Evolutionary conservation across 2,888 invertebrate genomes (phyloP).

Genomic region (Drosophila bunnanda): DNA sequence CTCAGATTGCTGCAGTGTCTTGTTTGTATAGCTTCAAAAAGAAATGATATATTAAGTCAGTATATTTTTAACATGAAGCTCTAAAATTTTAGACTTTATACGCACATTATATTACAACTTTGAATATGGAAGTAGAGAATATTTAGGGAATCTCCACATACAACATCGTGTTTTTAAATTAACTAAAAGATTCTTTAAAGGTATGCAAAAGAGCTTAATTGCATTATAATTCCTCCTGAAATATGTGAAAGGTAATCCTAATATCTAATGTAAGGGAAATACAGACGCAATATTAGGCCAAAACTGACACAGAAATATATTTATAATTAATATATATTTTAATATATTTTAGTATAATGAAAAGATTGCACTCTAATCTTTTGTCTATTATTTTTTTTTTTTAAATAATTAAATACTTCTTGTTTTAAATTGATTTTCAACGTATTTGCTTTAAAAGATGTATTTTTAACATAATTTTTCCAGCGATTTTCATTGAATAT

Average conservation of each 20-base stretch:
- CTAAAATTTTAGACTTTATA: background rate
- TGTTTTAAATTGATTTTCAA: too few species aligned
- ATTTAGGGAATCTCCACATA: too few species aligned
- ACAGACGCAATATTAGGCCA: background rate
- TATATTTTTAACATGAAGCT: background rate
- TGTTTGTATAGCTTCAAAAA: background rate
- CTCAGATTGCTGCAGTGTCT: background rate
- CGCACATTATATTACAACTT: too few species aligned
- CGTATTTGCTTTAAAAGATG: background rate
- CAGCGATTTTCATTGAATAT: too few species aligned
- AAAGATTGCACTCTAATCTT: background rate
- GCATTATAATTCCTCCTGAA: too few species aligned
- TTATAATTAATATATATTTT: background rate
- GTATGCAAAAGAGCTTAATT: background rate
- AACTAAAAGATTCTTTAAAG: background rate
- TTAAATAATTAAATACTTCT: background rate
- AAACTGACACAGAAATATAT: background rate
- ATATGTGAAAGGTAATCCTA: too few species aligned
- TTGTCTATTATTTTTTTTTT: background rate
- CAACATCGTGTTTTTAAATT: background rate
- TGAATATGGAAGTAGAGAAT: too few species aligned
- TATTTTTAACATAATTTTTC: too few species aligned
- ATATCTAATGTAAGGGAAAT: too few species aligned
- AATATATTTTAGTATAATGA: background rate
- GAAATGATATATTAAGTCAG: background rate